These are phyloP conservation scores for Clarias fuscus DNA, from an alignment of 2,797 vertebrate species.

Conservation along the genomic window DNA sequence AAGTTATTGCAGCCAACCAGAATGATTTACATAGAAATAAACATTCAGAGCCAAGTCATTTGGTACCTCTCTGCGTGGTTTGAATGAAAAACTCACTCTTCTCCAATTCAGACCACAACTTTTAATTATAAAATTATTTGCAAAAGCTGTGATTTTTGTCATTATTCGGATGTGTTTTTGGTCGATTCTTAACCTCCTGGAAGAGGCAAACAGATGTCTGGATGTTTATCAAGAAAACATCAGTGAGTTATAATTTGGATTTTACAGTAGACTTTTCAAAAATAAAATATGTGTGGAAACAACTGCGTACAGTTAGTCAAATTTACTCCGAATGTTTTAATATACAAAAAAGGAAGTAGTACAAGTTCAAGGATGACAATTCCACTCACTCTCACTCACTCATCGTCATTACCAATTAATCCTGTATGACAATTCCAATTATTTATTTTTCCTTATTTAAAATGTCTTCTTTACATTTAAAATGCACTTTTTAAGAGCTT, in stretches of 20 bases:
- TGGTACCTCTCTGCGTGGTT: not conserved
- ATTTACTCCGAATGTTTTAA: too few relatives aligned
- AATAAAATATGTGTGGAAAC: too few relatives aligned
- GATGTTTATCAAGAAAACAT: not conserved
- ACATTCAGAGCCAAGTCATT: slow-evolving; percentile 9
- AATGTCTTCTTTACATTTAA: not conserved
- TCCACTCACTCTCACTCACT: too few relatives aligned
- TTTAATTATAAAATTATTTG: not conserved
- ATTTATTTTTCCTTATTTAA: not conserved
- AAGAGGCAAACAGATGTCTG: not conserved
- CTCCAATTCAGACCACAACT: not conserved
- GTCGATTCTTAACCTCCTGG: not conserved
- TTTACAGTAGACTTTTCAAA: too few relatives aligned
- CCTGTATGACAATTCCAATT: too few relatives aligned
- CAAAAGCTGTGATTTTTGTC: not conserved
- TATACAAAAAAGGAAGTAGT: too few relatives aligned
- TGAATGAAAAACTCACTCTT: not conserved
- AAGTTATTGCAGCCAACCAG: not conserved
- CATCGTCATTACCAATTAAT: too few relatives aligned
- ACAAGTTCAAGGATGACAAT: too few relatives aligned
- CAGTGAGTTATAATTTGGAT: too few relatives aligned
- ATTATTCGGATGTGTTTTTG: not conserved
- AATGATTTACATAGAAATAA: slow-evolving; percentile 27
- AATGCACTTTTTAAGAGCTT: not conserved
- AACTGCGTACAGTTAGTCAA: too few relatives aligned